phyloP scores from a whole-genome alignment of 2,797 vertebrate genomes.

The Poliocrania exsul region DNA sequence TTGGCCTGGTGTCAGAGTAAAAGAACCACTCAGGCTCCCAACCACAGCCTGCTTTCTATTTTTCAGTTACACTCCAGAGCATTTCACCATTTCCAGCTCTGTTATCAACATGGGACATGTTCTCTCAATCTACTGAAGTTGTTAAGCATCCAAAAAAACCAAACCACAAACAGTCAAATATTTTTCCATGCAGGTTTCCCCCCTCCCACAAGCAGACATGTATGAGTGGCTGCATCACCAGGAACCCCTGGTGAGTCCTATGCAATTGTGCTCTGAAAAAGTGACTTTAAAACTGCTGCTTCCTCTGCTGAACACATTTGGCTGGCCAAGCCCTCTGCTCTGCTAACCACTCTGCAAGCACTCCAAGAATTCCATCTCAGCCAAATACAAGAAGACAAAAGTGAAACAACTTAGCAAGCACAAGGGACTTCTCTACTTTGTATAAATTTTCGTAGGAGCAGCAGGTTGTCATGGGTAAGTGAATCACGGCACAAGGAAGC shows the following conservation, averaged over 20 bases:
- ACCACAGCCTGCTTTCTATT: conserved; percentile 70
- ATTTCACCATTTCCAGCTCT: conserved; percentile 28
- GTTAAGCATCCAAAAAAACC: background rate
- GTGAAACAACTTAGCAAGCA: background rate
- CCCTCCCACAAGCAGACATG: accelerated
- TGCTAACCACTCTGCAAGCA: background rate
- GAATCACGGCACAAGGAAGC: background rate
- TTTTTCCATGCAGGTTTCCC: background rate
- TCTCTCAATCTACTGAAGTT: background rate
- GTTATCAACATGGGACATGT: background rate
- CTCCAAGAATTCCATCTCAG: background rate
- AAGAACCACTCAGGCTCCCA: conserved; percentile 55
- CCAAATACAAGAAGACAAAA: background rate
- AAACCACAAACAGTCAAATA: background rate
- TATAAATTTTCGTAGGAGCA: background rate
- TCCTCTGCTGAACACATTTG: background rate
- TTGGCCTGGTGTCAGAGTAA: conserved; percentile 22
- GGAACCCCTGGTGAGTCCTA: background rate
- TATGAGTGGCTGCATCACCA: background rate
- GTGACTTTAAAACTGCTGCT: background rate
- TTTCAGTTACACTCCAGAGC: conserved; percentile 64
- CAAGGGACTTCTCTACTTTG: background rate
- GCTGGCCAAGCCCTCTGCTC: background rate
- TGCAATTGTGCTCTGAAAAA: background rate
- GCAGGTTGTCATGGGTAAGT: background rate